Base-by-base conservation (phyloP, 2,113 vertebrate species). In the Synodontis membranacea region DNA sequence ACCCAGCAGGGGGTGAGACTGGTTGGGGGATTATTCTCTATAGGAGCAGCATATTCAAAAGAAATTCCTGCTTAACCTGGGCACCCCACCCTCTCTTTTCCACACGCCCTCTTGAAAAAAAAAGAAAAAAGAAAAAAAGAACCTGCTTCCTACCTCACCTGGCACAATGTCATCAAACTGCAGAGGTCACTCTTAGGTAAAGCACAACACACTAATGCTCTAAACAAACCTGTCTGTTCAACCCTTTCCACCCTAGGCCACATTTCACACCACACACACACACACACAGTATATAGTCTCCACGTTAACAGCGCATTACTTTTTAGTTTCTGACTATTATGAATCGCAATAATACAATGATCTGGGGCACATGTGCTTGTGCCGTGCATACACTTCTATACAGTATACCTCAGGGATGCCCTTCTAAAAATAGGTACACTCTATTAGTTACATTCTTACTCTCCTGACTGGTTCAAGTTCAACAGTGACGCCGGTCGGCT, bases 1-100 rank as follows among this genome's bases (percentile, higher is more conserved):
- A 92, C 90, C 89, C 93, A 93, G 92, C 91, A 90, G 91, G 92
- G 91, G 92, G 91, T 91, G 80, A 89, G 85, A 86, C 88, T 23
- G 80, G 66, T 62, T 46, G 82, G 87, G 87, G 88, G 88, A 90
- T 92, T 92, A 90, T 89, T 89, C 87, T 91, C 86, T 86, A 92
- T 87, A 91, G 88, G 88, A 92, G 88, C 64, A 82, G 92, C 50
- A 82, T 86, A 89, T 93, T 94, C 88, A 91, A 90, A 92, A 91
- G 86, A 90, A 93, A 94, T 94, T 94, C 91, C 93, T 94, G 94
- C 89, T 91, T 80, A 91, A 93, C 93, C 93, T 94, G 93, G 91
- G 90, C 54, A 88, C 91, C 89, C 76, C 56, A 68, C 74, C 52
- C 56, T 62, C 66, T 39, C 56, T n/a, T 70, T 86, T 42, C 66